These are phyloP conservation scores for Hypomecis punctinalis DNA, from an alignment of 2,888 invertebrate genomes.

Conservation along the genomic window DNA sequence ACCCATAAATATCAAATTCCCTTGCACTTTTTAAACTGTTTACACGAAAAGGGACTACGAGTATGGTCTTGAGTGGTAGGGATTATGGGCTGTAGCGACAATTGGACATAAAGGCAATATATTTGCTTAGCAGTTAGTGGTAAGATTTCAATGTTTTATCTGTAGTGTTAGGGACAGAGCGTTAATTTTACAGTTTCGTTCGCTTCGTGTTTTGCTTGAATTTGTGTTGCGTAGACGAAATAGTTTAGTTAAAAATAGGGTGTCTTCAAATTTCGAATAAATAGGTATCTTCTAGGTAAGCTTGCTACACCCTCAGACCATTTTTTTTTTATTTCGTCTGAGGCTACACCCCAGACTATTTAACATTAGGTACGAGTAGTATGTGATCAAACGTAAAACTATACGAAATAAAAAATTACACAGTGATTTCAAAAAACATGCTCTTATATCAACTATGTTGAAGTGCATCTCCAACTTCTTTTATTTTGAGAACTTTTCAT, in stretches of 20 bases:
- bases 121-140: constrained; percentile 68
- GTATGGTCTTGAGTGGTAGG: constrained; percentile 28
- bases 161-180: constrained; percentile 49
- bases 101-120: constrained; percentile 59
- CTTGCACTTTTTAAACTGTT: constrained; percentile 18
- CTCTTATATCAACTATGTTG: no score
- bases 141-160: constrained; percentile 67
- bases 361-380: no score
- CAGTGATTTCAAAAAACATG: no score
- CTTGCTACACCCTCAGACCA: no score
- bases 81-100: constrained; percentile 48
- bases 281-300: no score
- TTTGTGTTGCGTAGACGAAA: neutral
- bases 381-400: no score
- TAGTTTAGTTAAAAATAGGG: neutral
- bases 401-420: no score
- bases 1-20: constrained; percentile 33
- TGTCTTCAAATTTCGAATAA: neutral
- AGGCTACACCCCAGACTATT: no score
- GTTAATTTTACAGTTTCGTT: constrained; percentile 56
- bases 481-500: no score
- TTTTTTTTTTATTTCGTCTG: no score
- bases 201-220: constrained; percentile 33
- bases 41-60: neutral
- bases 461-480: no score